Base-by-base conservation (phyloP, 2,888 invertebrate species). In the Leistus spinibarbis region DNA sequence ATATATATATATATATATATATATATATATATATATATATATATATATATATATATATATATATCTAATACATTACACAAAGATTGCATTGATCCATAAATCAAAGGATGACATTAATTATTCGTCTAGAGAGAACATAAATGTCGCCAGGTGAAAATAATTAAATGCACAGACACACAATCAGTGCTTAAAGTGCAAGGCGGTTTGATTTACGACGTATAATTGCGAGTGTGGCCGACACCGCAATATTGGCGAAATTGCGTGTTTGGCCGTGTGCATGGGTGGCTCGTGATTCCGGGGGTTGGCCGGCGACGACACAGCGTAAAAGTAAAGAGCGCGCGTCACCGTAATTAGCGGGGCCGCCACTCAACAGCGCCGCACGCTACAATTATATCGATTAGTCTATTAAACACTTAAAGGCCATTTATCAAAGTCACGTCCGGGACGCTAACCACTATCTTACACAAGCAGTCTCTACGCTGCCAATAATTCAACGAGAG, bases 351-450 rank as follows among this genome's bases (percentile, higher is more conserved):
- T 85, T 85, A 84, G 82, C 82, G 80, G 81, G 78, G 80, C 84
- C 83, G 84, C 83, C 84, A 83, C 82, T 84, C 84, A 84, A 82
- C 81, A 69, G 83, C 81, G 40, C 40, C 13, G 81, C 84, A 83
- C 84, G 83, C 82, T 82, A 83, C 81, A 81, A 83, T 84, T 83
- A 84, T 84, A 86, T 86, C 86, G 86, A 86, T 86, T 86, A 86
- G 86, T 85, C 85, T 85, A 86, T 86, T 86, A 86, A 86, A 85
- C 85, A 86, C 85, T 85, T 85, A 82, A 84, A 76, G 81, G 82
- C 83, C 86, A 86, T 86, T 86, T 84, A 86, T 86, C 86, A 86
- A 85, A 84, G 86, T 85, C 86, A 82, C 79, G 66, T 65, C 72
- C 60, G 72, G 53, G 17, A 66, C 66, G 23, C 17, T 23, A 79